Evolutionary conservation across 2,113 vertebrate species (phyloP).

Genomic region (Motacilla alba): DNA sequence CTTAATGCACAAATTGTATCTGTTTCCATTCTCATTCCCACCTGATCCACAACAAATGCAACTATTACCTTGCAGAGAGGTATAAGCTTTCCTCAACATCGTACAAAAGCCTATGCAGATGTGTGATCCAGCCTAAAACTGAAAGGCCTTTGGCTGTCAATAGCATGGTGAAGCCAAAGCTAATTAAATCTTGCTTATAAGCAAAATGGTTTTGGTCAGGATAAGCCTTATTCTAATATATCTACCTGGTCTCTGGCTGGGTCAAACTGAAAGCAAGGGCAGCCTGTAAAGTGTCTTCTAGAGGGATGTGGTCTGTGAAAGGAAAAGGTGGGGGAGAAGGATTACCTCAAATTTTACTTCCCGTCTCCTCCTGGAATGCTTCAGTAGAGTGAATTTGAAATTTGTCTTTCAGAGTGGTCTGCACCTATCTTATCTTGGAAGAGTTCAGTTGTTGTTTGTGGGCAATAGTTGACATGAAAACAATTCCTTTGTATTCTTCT

Average conservation of each 20-base stretch:
- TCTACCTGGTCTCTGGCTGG: neutral
- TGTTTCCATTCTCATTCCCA: neutral
- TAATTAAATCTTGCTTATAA: neutral
- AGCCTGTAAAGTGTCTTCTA: neutral
- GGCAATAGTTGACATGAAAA: neutral
- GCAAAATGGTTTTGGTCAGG: neutral
- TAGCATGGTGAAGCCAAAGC: neutral
- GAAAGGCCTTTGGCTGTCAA: neutral
- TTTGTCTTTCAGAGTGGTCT: neutral
- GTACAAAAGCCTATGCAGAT: neutral
- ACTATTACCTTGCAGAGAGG: neutral
- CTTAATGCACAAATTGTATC: neutral
- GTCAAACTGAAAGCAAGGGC: neutral
- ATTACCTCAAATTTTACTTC: neutral
- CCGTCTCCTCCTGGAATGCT: neutral
- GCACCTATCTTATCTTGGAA: neutral
- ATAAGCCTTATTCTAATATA: neutral
- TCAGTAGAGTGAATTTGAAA: neutral
- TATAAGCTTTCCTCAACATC: neutral
- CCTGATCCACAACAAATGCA: neutral
- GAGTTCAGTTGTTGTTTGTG: neutral
- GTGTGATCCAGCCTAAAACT: neutral
- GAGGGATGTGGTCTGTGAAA: neutral
- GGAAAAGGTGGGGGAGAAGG: accelerated
- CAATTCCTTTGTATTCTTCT: neutral